These are phyloP conservation scores for Porites rus DNA, from an alignment of 92 coral and sea anemone genomes.

Conservation along the genomic window DNA sequence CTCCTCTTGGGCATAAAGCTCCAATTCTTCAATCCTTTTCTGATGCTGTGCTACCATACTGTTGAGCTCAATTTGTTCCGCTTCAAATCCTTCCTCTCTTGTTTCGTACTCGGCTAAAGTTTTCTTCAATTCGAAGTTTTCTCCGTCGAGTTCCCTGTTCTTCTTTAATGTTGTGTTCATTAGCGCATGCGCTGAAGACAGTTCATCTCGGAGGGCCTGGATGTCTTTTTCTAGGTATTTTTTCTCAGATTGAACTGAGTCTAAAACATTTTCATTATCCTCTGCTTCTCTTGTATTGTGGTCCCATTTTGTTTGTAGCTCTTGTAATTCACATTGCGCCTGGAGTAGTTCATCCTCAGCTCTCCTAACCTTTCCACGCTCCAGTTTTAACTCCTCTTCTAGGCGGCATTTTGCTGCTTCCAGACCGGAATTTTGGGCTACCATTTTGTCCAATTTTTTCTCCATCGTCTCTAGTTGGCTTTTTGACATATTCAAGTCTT, in stretches of 20 bases:
- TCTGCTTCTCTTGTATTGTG: constrained; percentile 81
- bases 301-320: constrained; percentile 87
- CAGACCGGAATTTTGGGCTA: constrained; percentile 20
- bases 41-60: constrained; percentile 79
- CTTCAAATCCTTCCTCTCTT: constrained; percentile 61
- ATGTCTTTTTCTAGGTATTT: constrained; percentile 87
- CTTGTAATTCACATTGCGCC: constrained; percentile 81
- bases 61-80: constrained; percentile 83
- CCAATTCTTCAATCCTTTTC: constrained; percentile 78
- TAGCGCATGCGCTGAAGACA: constrained; percentile 73
- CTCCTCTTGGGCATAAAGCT: constrained; percentile 76
- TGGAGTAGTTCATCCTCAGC: constrained; percentile 79
- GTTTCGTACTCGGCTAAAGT: constrained; percentile 84
- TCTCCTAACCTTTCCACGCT: constrained; percentile 38
- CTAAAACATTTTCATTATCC: constrained; percentile 75
- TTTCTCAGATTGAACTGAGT: constrained; percentile 82
- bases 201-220: constrained; percentile 89
- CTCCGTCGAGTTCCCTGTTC: constrained; percentile 45
- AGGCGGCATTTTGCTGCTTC: constrained; percentile 27
- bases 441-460: constrained; percentile 1
- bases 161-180: constrained; percentile 58
- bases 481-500: neutral
- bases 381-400: constrained; percentile 6
- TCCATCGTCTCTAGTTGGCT: constrained; percentile 10
- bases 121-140: constrained; percentile 68